Percentiles rank a stretch among this genome's conserved stretches.
Evolutionary conservation across 1,140 invertebrate species (phyloP).

Genomic region (Diorhabda elongata): DNA sequence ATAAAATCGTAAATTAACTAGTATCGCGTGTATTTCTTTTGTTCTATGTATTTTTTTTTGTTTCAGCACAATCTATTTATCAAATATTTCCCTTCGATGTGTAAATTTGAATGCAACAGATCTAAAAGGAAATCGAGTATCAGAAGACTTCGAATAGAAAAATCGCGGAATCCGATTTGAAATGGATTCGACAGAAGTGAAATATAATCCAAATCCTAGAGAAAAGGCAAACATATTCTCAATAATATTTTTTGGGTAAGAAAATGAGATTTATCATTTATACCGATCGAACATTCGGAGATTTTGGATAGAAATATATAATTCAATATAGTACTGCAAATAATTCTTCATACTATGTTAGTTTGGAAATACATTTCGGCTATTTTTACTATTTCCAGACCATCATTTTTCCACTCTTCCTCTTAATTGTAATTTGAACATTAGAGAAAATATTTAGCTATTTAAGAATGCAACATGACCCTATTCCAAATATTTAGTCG

Average conservation of each 20-base stretch:
- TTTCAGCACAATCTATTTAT: too few species aligned
- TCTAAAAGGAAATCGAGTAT: too few species aligned
- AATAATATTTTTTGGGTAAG: constrained; percentile 40
- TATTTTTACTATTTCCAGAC: neutral
- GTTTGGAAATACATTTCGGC: neutral
- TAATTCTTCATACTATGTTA: neutral
- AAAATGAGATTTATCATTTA: constrained; percentile 10
- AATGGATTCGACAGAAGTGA: constrained; percentile 38
- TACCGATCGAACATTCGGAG: neutral
- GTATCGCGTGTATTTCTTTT: too few species aligned
- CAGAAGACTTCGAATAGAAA: neutral
- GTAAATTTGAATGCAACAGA: too few species aligned
- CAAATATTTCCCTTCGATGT: too few species aligned
- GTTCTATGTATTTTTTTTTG: too few species aligned
- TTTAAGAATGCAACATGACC: neutral
- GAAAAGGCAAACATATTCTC: constrained; percentile 37
- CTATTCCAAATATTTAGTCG: neutral
- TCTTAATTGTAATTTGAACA: neutral
- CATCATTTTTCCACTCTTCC: neutral
- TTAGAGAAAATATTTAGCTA: neutral
- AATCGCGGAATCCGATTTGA: constrained; percentile 14
- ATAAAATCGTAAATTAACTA: too few species aligned
- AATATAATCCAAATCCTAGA: constrained; percentile 37
- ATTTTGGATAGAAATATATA: neutral
- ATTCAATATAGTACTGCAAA: neutral